A percentile compares a stretch with the other conserved stretches of the same genome.
Evolutionary conservation across 2,797 vertebrate genomes (phyloP).

Genomic region (Clarias platycephalus): DNA sequence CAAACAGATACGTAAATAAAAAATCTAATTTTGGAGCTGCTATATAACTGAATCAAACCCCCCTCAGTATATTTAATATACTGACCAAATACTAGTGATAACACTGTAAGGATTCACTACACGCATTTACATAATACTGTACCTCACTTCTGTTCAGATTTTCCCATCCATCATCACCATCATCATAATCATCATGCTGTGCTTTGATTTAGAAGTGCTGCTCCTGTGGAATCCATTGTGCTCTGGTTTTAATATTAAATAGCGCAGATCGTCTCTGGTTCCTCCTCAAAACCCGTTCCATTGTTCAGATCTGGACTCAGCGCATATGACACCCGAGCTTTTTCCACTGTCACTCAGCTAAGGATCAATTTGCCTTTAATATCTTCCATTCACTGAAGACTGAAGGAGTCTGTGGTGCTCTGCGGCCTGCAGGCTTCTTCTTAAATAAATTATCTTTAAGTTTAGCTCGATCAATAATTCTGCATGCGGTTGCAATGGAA

Average conservation of each 20-base stretch:
- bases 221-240: conserved; percentile 43
- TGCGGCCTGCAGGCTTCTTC: not conserved
- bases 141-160: conserved; percentile 8
- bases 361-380: conserved; percentile 65
- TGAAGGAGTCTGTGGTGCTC: conserved; percentile 33
- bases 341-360: conserved; percentile 64
- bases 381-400: conserved; percentile 47
- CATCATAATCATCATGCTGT: not conserved
- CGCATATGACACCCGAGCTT: conserved; percentile 68
- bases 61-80: too few relatives aligned
- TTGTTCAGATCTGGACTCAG: conserved; percentile 62
- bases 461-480: conserved; percentile 18
- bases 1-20: too few relatives aligned
- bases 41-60: too few relatives aligned
- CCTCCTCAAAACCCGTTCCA: conserved; percentile 61
- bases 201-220: conserved; percentile 49
- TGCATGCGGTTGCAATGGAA: not conserved
- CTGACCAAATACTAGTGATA: not conserved
- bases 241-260: conserved; percentile 68
- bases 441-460: conserved; percentile 30
- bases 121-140: not conserved
- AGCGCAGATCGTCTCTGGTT: conserved; percentile 68
- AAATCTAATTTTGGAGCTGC: too few relatives aligned
- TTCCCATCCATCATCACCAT: conserved; percentile 13
- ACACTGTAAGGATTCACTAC: not conserved